phyloP scores from a whole-genome alignment of 2,888 invertebrate genomes.

The Aporophyla lueneburgensis region DNA sequence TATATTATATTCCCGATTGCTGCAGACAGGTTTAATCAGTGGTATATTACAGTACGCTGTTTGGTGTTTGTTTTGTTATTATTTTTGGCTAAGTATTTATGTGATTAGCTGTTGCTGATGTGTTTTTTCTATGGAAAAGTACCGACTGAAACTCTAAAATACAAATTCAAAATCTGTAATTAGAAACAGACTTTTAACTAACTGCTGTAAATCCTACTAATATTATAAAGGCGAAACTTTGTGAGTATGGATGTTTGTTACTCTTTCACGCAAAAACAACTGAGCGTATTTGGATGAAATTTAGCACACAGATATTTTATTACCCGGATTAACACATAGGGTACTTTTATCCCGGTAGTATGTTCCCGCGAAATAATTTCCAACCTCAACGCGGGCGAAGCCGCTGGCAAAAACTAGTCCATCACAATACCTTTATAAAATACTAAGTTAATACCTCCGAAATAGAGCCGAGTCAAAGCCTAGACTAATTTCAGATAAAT shows the following conservation, averaged over 20 bases:
- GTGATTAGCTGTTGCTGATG: neutral
- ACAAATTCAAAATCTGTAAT: neutral
- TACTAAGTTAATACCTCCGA: neutral
- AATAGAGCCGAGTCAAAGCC: neutral
- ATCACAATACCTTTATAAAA: neutral
- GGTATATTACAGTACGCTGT: conserved; percentile 31
- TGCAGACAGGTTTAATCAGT: conserved; percentile 62
- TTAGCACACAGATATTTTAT: too few species aligned
- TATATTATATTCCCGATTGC: conserved; percentile 62
- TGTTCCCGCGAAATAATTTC: too few species aligned
- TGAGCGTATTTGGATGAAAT: too few species aligned
- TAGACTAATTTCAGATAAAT: neutral
- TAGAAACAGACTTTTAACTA: neutral
- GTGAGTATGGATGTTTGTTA: too few species aligned
- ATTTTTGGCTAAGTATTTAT: neutral
- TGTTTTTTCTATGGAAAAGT: neutral
- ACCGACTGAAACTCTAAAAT: neutral
- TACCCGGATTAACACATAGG: too few species aligned
- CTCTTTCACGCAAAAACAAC: too few species aligned
- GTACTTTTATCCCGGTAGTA: too few species aligned
- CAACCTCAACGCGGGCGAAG: too few species aligned
- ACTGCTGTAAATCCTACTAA: neutral
- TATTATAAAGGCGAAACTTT: too few species aligned
- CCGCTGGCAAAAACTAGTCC: too few species aligned
- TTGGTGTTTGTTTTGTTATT: conserved; percentile 25